Evolutionary conservation across 2,888 invertebrate species (phyloP), one percentile per base, ranked within the genome.

Genomic region (Tipula lateralis): DNA sequence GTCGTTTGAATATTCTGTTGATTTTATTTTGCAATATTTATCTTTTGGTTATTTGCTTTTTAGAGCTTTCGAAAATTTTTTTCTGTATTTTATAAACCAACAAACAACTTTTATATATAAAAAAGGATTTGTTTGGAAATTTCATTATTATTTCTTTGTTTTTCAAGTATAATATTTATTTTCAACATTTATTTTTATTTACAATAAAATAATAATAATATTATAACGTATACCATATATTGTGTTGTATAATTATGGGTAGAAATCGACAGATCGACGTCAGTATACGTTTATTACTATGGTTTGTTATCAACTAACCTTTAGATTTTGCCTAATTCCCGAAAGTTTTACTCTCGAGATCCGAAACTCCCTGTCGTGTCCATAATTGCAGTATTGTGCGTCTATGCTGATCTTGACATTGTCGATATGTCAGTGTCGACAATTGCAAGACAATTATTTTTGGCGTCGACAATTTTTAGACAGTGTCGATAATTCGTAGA

Each of bases 21-120:
- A 66, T 66, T 24, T 66, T 66, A 66, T 66, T 66, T 66, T 66
- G 66, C 0, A 66, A 66, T 66, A 66, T 66, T 66, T 66, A 24
- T 66, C 24, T 66, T 66, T 66, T 66, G 66, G 66, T 66, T 66
- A 66, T 66, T 66, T 66, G 66, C 66, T 24, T 66, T 66, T 66
- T 66, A 24, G 24, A 66, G 24, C 66, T 44, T 44, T 44, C 44
- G 16, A 36, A n/a, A 44, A n/a, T 44, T 44, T 44, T n/a, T 44
- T 3, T 24, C 13, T 39, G 39, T 39, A 13, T 44, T 13, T 44
- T n/a, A 39, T 24, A 66, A 66, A 66, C 19, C 24, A 66, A 44
- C 44, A 44, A 44, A 44, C n/a, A 66, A 66, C 9, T 24, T 19
- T 66, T 50, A 16, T 50, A 16, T 12, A 0, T 0, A 24, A 24